Percentiles rank a stretch among this genome's conserved stretches.
These are phyloP conservation scores for Stenichneumon culpator DNA, from an alignment of 2,888 invertebrate genomes.

Conservation along the genomic window DNA sequence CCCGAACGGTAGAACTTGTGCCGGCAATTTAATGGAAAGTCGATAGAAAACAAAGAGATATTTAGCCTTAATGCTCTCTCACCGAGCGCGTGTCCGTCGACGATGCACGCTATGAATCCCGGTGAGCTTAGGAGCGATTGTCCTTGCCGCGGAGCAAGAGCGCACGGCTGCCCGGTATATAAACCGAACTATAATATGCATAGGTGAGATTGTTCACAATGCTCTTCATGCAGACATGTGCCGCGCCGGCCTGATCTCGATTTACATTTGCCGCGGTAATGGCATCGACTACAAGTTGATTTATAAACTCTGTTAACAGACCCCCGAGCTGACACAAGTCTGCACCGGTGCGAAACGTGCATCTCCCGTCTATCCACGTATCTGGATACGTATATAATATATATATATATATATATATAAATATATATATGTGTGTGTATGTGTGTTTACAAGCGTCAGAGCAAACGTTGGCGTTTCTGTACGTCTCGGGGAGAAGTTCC, in stretches of 20 bases:
- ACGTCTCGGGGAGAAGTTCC: neutral
- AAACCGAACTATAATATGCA: slow-evolving; percentile 21
- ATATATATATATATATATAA: too few relatives aligned
- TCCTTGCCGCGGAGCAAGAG: slow-evolving; percentile 64
- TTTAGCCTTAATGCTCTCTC: neutral
- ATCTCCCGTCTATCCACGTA: neutral
- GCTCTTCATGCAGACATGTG: slow-evolving; percentile 38
- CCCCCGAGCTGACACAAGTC: slow-evolving; percentile 4
- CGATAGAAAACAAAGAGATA: slow-evolving; percentile 26
- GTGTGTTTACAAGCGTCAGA: neutral
- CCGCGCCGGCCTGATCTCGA: slow-evolving; percentile 63
- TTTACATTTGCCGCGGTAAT: slow-evolving; percentile 71
- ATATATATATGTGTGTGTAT: too few relatives aligned
- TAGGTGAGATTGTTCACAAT: slow-evolving; percentile 56
- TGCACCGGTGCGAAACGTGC: slow-evolving; percentile 22
- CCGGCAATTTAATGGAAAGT: slow-evolving; percentile 47
- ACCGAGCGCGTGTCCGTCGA: slow-evolving; percentile 2
- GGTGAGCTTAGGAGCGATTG: slow-evolving; percentile 50
- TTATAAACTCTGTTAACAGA: slow-evolving; percentile 64
- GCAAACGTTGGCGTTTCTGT: slow-evolving; percentile 12
- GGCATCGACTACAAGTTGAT: slow-evolving; percentile 68
- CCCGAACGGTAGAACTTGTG: neutral
- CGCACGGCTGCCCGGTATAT: slow-evolving; percentile 30
- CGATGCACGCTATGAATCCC: slow-evolving; percentile 51
- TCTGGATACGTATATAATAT: neutral